Conservation (phyloP, 2,888 invertebrate species). For the Toxonevra muliebris region DNA sequence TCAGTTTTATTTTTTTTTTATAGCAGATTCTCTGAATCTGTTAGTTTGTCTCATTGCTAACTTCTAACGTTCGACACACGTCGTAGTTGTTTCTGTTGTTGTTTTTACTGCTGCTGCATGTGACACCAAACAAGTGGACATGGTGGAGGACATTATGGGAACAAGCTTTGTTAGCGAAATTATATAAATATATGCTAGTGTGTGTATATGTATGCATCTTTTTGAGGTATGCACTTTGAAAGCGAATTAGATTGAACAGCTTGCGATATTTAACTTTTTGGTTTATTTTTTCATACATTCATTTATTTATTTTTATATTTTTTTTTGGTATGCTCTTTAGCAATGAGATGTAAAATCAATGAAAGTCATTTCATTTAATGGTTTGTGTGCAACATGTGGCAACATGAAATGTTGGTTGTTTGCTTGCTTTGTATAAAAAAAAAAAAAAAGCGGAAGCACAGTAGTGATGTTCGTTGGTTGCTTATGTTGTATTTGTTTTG, state of each 20-base stretch:
- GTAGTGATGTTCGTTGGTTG: constrained; percentile 1
- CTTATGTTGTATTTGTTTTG: background rate
- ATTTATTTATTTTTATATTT: background rate
- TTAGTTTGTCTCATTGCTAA: background rate
- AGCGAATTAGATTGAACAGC: constrained; percentile 32
- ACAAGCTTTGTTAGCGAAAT: constrained; percentile 22
- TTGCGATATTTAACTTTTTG: constrained; percentile 16
- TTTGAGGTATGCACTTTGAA: constrained; percentile 21
- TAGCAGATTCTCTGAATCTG: too few relatives aligned
- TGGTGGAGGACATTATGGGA: constrained; percentile 23
- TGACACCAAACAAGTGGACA: constrained; percentile 11
- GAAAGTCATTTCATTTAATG: constrained; percentile 37
- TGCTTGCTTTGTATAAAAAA: background rate
- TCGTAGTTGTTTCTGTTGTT: too few relatives aligned
- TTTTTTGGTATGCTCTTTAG: background rate
- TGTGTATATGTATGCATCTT: background rate
- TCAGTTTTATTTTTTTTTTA: too few relatives aligned
- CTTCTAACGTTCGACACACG: background rate
- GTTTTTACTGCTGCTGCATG: background rate
- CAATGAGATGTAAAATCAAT: constrained; percentile 30
- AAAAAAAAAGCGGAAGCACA: background rate
- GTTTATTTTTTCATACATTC: background rate
- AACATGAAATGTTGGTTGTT: background rate
- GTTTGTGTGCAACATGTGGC: constrained; percentile 4
- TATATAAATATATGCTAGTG: background rate